Percentiles rank a stretch among this genome's conserved stretches.
phyloP scores from a whole-genome alignment of 1,140 invertebrate species.

The Drosophila orena region DNA sequence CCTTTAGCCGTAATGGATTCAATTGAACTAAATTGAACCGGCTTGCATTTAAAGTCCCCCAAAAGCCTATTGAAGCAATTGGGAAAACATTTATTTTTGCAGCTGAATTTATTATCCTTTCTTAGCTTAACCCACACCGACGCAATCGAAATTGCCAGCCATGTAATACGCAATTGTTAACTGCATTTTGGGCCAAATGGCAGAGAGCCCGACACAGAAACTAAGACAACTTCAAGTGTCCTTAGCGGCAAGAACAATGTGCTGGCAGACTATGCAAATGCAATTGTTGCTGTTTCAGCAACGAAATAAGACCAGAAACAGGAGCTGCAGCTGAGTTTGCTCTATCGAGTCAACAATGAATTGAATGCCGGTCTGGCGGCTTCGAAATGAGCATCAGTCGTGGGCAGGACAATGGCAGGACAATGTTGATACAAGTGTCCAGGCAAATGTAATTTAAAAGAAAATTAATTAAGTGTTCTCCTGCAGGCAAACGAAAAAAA shows the following conservation, averaged over 20 bases:
- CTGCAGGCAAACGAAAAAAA: conserved; percentile 5
- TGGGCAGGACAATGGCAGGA: conserved; percentile 26
- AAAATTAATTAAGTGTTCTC: conserved; percentile 74
- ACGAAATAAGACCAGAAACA: conserved; percentile 11
- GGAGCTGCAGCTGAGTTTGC: conserved; percentile 40
- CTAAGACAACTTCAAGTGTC: conserved; percentile 35
- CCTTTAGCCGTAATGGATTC: not conserved
- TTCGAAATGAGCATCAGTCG: conserved; percentile 58
- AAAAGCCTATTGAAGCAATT: conserved; percentile 4
- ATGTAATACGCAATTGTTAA: conserved; percentile 51
- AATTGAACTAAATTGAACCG: not conserved
- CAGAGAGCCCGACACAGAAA: conserved; percentile 16
- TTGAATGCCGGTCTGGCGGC: conserved; percentile 52
- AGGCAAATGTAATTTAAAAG: conserved; percentile 68
- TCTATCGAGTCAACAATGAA: conserved; percentile 73
- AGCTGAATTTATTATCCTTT: conserved; percentile 29
- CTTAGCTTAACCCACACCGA: not conserved
- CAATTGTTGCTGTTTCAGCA: conserved; percentile 41
- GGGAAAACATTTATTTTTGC: conserved; percentile 34
- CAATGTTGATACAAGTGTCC: conserved; percentile 66
- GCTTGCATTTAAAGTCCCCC: not conserved
- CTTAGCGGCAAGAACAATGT: conserved; percentile 35
- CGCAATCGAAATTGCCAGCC: conserved; percentile 21
- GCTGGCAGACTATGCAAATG: conserved; percentile 28
- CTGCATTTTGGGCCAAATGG: conserved; percentile 41